Conservation (phyloP, 1,140 invertebrate genomes). For the Rhyzopertha dominica region DNA sequence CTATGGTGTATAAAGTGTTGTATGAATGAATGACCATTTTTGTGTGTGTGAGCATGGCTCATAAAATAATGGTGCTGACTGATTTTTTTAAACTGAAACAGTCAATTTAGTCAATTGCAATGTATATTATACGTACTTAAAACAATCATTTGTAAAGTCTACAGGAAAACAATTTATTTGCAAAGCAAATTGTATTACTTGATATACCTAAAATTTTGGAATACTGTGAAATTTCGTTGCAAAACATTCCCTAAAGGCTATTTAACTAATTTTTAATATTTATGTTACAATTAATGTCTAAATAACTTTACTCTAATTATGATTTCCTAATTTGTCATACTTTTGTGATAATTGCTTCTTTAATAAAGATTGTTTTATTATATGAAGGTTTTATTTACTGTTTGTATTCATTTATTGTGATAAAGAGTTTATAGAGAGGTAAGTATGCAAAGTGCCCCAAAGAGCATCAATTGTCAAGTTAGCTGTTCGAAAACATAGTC, state of each 20-base stretch:
- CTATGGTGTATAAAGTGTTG: slow-evolving; percentile 46
- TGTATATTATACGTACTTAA: slow-evolving; percentile 28
- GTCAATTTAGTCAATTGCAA: slow-evolving; percentile 43
- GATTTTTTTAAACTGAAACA: slow-evolving; percentile 36
- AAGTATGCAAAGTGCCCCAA: too few species aligned
- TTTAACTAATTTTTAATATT: slow-evolving; percentile 20
- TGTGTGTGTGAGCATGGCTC: slow-evolving; percentile 32
- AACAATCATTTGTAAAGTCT: slow-evolving; percentile 23
- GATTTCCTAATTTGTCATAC: slow-evolving; percentile 40
- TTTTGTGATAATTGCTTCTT: slow-evolving; percentile 45
- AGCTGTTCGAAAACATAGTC: too few species aligned
- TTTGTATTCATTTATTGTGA: too few species aligned
- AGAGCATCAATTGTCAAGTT: too few species aligned
- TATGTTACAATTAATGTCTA: slow-evolving; percentile 22
- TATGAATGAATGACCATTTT: slow-evolving; percentile 36
- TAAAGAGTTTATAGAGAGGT: too few species aligned
- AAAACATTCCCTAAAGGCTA: slow-evolving; percentile 11
- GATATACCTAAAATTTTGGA: slow-evolving; percentile 14
- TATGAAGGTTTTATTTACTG: slow-evolving; percentile 4
- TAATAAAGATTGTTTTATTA: slow-evolving; percentile 43
- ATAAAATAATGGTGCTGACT: slow-evolving; percentile 42
- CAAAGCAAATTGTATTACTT: slow-evolving; percentile 22
- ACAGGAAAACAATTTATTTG: slow-evolving; percentile 26
- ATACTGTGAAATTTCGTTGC: slow-evolving; percentile 9
- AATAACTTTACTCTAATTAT: slow-evolving; percentile 34